Conservation (phyloP, 1,140 invertebrate genomes). For the Eriocheir sinensis region DNA sequence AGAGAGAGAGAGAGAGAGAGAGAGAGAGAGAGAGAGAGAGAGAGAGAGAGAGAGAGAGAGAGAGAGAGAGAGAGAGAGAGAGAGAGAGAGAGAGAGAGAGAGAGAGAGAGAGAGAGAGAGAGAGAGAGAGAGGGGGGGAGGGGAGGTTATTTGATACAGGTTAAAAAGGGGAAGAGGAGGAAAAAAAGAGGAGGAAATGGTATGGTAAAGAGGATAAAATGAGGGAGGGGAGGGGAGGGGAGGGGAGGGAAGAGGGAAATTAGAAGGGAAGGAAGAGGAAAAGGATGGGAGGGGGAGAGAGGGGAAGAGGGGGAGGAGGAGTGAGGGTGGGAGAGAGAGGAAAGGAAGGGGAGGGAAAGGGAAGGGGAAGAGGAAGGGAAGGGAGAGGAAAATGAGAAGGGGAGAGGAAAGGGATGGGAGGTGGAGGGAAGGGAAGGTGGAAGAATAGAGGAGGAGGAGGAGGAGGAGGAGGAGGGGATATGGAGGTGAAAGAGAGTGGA, state of each 20-base stretch:
- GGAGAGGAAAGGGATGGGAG: background rate
- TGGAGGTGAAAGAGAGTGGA: too few relatives aligned
- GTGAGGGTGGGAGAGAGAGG: too few relatives aligned
- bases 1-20: slow-evolving; percentile 12
- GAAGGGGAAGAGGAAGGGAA: background rate
- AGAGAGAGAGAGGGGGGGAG: background rate
- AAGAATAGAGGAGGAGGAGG: too few relatives aligned
- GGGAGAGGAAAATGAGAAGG: background rate
- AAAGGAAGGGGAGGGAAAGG: background rate
- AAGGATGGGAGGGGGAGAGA: background rate
- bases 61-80: background rate
- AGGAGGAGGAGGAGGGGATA: too few relatives aligned
- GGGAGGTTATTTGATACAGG: too few relatives aligned
- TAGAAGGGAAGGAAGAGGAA: background rate
- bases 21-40: background rate
- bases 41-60: background rate
- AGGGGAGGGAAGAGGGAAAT: background rate
- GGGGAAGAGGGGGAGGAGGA: background rate
- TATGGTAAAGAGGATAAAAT: background rate
- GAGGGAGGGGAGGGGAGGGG: background rate
- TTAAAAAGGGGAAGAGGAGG: too few relatives aligned
- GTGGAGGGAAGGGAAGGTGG: too few relatives aligned
- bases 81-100: background rate
- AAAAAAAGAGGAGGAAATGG: too few relatives aligned
- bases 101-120: background rate